A percentile compares a stretch with the other conserved stretches of the same genome.
Conservation (phyloP, 2,888 invertebrate species). For the Tipula vernalis region DNA sequence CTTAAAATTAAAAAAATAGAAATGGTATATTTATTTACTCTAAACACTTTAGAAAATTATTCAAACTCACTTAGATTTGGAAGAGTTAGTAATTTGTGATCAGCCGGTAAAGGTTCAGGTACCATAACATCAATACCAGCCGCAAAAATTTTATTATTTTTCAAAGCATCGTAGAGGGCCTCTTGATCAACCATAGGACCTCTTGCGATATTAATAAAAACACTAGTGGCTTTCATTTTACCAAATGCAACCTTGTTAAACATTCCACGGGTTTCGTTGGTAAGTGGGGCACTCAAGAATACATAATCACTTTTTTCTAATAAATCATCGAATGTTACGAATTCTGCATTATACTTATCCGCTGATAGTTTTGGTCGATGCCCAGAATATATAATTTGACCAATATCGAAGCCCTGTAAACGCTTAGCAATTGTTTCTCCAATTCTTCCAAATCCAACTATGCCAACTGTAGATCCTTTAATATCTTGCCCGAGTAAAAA, state of each 20-base stretch:
- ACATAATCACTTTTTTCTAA: conserved; percentile 52
- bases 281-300: conserved; percentile 47
- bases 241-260: conserved; percentile 47
- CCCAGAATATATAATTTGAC: conserved; percentile 54
- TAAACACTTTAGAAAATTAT: neutral
- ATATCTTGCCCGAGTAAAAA: conserved; percentile 66
- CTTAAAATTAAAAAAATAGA: conserved; percentile 33
- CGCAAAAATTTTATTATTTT: conserved; percentile 59
- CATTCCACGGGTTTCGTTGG: conserved; percentile 44
- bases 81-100: conserved; percentile 61
- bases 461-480: conserved; percentile 58
- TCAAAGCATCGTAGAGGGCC: conserved; percentile 65
- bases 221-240: conserved; percentile 53
- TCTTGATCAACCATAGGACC: conserved; percentile 69
- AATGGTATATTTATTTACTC: neutral
- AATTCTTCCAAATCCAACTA: conserved; percentile 60
- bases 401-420: conserved; percentile 54
- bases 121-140: conserved; percentile 87
- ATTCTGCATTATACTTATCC: conserved; percentile 41
- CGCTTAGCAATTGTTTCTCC: conserved; percentile 56
- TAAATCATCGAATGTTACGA: conserved; percentile 45
- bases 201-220: conserved; percentile 54
- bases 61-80: conserved; percentile 49
- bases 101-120: conserved; percentile 77
- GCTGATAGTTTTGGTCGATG: conserved; percentile 47